These are phyloP conservation scores for Phenganax marumi DNA, from an alignment of 92 coral and sea anemone species.

Conservation along the genomic window DNA sequence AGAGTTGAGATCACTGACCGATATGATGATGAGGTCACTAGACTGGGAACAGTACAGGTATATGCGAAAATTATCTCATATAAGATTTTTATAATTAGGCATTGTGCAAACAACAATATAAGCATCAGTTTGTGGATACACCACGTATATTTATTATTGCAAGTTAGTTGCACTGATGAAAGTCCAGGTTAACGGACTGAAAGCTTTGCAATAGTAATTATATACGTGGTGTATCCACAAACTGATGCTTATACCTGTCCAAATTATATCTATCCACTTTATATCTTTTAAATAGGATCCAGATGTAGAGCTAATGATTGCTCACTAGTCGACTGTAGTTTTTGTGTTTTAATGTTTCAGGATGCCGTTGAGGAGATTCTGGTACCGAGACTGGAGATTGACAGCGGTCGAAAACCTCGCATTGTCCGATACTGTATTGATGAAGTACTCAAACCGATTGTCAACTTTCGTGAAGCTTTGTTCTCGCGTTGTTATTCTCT, in stretches of 20 bases:
- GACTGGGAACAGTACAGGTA: slow-evolving; percentile 77
- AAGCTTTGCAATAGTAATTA: too few relatives aligned
- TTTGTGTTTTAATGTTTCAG: slow-evolving; percentile 41
- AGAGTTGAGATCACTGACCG: slow-evolving; percentile 89
- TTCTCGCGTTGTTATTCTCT: slow-evolving; percentile 91
- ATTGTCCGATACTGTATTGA: slow-evolving; percentile 86
- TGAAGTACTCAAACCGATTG: slow-evolving; percentile 76
- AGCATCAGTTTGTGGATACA: too few relatives aligned
- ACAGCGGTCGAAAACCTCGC: slow-evolving; percentile 94
- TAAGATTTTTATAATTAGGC: not conserved
- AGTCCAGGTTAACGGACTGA: too few relatives aligned
- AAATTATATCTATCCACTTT: too few relatives aligned
- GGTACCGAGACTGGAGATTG: slow-evolving; percentile 82
- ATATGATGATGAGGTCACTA: slow-evolving; percentile 80
- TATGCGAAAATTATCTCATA: too few relatives aligned
- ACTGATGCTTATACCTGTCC: too few relatives aligned
- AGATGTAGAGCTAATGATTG: too few relatives aligned
- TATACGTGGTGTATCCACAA: too few relatives aligned
- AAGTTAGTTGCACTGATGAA: too few relatives aligned
- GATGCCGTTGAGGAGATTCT: slow-evolving; percentile 89
- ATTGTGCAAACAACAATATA: too few relatives aligned
- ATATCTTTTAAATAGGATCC: too few relatives aligned
- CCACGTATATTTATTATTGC: too few relatives aligned
- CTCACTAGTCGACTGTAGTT: not conserved
- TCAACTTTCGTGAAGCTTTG: slow-evolving; percentile 83